These are phyloP conservation scores for Novumbra hubbsi DNA, from an alignment of 2,797 vertebrate species.

Conservation along the genomic window DNA sequence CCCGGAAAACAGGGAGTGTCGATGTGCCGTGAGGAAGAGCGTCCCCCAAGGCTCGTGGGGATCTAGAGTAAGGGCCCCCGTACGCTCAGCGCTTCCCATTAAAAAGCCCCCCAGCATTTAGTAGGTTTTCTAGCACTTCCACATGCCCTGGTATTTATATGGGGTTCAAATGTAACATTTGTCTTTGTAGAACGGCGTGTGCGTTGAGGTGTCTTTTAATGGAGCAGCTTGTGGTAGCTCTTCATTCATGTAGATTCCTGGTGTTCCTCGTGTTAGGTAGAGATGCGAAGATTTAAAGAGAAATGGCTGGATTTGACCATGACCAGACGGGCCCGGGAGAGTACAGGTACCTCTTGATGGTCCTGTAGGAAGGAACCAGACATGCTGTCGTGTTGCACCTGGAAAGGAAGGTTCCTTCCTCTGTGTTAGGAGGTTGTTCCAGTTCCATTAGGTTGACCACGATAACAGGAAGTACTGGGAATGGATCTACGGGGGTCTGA, in stretches of 20 bases:
- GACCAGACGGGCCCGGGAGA: neutral
- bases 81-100: slow-evolving; percentile 7
- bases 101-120: neutral
- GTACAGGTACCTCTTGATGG: neutral
- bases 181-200: neutral
- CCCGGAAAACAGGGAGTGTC: neutral
- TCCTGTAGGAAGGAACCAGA: neutral
- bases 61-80: neutral
- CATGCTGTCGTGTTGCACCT: neutral
- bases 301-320: neutral
- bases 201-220: neutral
- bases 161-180: neutral
- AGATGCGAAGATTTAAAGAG: neutral
- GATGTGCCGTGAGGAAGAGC: neutral
- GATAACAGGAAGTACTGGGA: neutral
- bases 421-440: neutral
- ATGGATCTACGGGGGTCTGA: too few species aligned
- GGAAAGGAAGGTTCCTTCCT: neutral
- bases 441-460: too few species aligned
- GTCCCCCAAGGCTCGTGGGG: neutral
- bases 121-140: neutral
- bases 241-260: neutral
- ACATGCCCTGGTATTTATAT: neutral
- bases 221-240: neutral
- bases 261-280: neutral